Conservation (phyloP, 2,113 vertebrate genomes). For the Sinocyclocheilus maitianheensis region DNA sequence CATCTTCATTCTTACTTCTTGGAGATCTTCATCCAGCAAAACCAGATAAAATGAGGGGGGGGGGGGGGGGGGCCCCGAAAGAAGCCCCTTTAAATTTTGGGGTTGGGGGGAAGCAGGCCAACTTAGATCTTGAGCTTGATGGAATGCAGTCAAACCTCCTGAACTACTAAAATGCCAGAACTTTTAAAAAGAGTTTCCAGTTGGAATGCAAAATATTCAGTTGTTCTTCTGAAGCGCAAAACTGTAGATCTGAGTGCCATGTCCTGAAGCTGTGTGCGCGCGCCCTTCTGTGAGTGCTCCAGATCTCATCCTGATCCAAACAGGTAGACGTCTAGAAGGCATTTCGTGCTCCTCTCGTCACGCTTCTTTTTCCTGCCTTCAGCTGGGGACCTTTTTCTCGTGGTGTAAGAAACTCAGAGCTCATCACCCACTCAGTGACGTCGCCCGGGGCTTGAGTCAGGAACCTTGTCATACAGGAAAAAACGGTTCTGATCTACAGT, state of each 20-base stretch:
- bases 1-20: constrained; percentile 68
- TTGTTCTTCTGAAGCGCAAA: constrained; percentile 4
- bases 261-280: constrained; percentile 34
- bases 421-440: constrained; percentile 74
- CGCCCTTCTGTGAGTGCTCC: neutral
- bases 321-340: constrained; percentile 48
- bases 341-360: neutral
- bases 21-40: constrained; percentile 63
- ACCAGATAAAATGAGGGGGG: constrained; percentile 55
- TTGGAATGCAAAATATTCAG: constrained; percentile 25
- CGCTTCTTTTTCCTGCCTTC: constrained; percentile 49
- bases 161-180: constrained; percentile 13
- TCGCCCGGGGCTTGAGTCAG: constrained; percentile 67
- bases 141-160: constrained; percentile 52
- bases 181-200: neutral
- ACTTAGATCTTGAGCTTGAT: constrained; percentile 44
- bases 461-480: constrained; percentile 50
- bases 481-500: constrained; percentile 5
- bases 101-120: too few species aligned
- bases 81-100: too few species aligned
- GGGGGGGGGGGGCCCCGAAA: too few species aligned
- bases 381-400: constrained; percentile 60
- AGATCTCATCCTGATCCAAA: constrained; percentile 21
- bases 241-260: constrained; percentile 23
- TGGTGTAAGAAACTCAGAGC: constrained; percentile 65